Percentiles rank a stretch among this genome's conserved stretches.
Conservation (phyloP, 2,113 vertebrate genomes). For the Psettodes erumei region DNA sequence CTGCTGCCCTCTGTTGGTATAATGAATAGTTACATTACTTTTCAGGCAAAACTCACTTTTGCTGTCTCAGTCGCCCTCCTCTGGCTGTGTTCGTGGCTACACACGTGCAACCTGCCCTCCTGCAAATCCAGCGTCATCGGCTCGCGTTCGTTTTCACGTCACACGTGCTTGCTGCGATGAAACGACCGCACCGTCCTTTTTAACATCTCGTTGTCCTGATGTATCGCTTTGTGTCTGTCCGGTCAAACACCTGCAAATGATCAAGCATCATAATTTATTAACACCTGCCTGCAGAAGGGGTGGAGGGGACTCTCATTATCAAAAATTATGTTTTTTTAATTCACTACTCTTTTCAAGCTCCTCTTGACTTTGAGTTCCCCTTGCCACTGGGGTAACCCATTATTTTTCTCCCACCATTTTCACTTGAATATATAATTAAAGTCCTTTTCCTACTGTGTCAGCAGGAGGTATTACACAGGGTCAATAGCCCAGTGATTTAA, state of each 20-base stretch:
- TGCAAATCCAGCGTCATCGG: neutral
- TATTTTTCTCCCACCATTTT: constrained; percentile 55
- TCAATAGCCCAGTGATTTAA: constrained; percentile 73
- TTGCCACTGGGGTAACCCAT: constrained; percentile 69
- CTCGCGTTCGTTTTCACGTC: neutral
- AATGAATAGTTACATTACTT: neutral
- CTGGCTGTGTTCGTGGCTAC: constrained; percentile 41
- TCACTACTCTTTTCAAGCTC: constrained; percentile 56
- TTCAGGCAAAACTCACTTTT: neutral
- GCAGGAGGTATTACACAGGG: constrained; percentile 59
- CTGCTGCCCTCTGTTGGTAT: constrained; percentile 72
- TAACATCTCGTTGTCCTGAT: neutral
- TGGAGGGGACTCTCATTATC: neutral
- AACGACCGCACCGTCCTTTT: neutral
- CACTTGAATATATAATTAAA: constrained; percentile 76
- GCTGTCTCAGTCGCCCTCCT: constrained; percentile 63
- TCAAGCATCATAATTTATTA: constrained; percentile 44
- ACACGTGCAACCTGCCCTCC: neutral
- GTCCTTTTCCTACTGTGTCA: constrained; percentile 68
- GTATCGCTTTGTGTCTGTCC: neutral
- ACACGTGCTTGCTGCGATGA: neutral
- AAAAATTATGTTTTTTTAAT: constrained; percentile 42
- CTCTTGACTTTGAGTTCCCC: constrained; percentile 74
- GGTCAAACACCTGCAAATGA: constrained; percentile 28
- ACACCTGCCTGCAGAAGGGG: constrained; percentile 12